A percentile compares a stretch with the other conserved stretches of the same genome.
Evolutionary conservation across 2,888 invertebrate genomes (phyloP).

Genomic region (Corythucha ciliata): DNA sequence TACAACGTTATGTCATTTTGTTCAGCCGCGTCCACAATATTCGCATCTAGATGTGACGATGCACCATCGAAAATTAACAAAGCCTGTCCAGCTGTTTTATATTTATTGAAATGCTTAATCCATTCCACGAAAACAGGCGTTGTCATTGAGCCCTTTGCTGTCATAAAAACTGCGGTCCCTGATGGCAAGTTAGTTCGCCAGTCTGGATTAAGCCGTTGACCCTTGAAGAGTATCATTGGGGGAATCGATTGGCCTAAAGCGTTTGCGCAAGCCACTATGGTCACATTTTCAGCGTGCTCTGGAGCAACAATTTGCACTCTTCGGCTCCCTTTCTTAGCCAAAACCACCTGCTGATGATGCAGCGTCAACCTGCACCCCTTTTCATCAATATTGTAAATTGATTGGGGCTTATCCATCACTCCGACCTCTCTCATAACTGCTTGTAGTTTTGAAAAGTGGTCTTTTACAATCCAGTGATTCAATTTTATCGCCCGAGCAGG

Average conservation of each 20-base stretch:
- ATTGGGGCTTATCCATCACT: not conserved
- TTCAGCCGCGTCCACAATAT: slow-evolving; percentile 38
- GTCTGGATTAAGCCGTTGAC: slow-evolving; percentile 31
- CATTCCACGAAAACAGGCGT: slow-evolving; percentile 32
- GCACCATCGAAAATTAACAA: slow-evolving; percentile 39
- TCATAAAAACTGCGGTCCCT: not conserved
- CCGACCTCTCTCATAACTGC: slow-evolving; percentile 30
- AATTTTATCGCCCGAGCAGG: not conserved
- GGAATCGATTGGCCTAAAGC: slow-evolving; percentile 34
- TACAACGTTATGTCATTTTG: slow-evolving; percentile 36
- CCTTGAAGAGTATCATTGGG: slow-evolving; percentile 34
- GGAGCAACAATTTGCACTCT: slow-evolving; percentile 24
- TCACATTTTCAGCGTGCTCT: slow-evolving; percentile 40
- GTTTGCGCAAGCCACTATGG: slow-evolving; percentile 38
- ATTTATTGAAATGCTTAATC: slow-evolving; percentile 36
- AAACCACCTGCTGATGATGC: slow-evolving; percentile 36
- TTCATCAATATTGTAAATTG: not conserved
- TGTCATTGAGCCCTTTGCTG: slow-evolving; percentile 37
- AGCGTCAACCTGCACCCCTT: slow-evolving; percentile 32
- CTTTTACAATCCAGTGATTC: slow-evolving; percentile 30
- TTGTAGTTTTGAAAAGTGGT: slow-evolving; percentile 35
- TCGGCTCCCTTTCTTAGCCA: slow-evolving; percentile 36
- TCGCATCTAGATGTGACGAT: slow-evolving; percentile 36
- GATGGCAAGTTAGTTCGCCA: not conserved
- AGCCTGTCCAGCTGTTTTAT: slow-evolving; percentile 31